Percentiles rank a stretch among this genome's conserved stretches.
Evolutionary conservation across 2,888 invertebrate genomes (phyloP).

Genomic region (Sarcophaga caerulescens): DNA sequence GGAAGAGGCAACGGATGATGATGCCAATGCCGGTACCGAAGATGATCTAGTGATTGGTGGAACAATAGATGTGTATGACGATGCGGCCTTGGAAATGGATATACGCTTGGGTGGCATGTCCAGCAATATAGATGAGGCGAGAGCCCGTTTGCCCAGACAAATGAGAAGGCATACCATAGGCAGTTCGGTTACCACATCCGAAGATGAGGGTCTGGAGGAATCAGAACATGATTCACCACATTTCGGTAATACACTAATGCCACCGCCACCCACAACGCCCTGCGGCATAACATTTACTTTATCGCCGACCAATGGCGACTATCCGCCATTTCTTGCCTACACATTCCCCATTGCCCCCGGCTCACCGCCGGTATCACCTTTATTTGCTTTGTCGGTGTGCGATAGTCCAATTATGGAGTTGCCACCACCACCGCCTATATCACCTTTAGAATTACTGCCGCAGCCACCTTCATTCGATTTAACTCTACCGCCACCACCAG

Average conservation of each 20-base stretch:
- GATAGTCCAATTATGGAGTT: conserved; percentile 78
- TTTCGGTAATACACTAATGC: conserved; percentile 81
- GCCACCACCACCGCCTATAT: conserved; percentile 74
- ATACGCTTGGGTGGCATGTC: conserved; percentile 74
- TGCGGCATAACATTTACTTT: conserved; percentile 85
- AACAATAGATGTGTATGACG: conserved; percentile 70
- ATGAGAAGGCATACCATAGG: conserved; percentile 78
- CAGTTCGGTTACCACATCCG: conserved; percentile 79
- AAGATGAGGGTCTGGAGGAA: conserved; percentile 82
- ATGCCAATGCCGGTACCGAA: conserved; percentile 65
- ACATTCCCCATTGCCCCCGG: conserved; percentile 76
- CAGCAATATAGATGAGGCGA: conserved; percentile 76
- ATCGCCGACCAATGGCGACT: conserved; percentile 83
- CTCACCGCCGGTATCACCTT: conserved; percentile 80
- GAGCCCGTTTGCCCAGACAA: conserved; percentile 75
- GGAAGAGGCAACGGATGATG: conserved; percentile 79
- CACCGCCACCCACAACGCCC: conserved; percentile 81
- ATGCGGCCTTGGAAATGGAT: conserved; percentile 75
- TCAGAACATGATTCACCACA: conserved; percentile 81
- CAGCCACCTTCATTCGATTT: conserved; percentile 69
- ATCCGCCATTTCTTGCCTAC: conserved; percentile 77
- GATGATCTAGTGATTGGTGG: conserved; percentile 47
- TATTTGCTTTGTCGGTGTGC: conserved; percentile 75
- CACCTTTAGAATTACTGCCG: conserved; percentile 70
- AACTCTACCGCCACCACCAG: conserved; percentile 70